Evolutionary conservation across 2,888 invertebrate genomes (phyloP).

Genomic region (Mythimna vitellina): DNA sequence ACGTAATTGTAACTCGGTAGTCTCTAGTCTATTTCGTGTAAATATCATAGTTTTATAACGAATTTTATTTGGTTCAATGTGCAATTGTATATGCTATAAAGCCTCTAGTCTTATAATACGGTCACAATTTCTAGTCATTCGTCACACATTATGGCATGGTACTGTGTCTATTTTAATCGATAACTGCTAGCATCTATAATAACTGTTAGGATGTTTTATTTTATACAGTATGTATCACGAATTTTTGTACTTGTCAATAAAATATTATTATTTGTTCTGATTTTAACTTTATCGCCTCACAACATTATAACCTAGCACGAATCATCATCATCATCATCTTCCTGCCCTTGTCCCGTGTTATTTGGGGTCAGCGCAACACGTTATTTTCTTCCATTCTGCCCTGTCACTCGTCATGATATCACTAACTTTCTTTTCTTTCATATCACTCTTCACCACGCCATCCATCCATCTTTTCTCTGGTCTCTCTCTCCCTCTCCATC

Average conservation of each 20-base stretch:
- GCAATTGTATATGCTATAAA: constrained; percentile 71
- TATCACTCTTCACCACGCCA: too few relatives aligned
- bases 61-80: constrained; percentile 57
- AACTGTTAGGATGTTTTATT: constrained; percentile 46
- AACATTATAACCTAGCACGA: too few relatives aligned
- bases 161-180: constrained; percentile 59
- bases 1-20: constrained; percentile 57
- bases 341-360: too few relatives aligned
- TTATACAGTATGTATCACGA: constrained; percentile 60
- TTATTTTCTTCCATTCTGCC: too few relatives aligned
- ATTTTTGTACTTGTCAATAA: constrained; percentile 74
- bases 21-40: constrained; percentile 44
- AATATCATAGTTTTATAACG: constrained; percentile 50
- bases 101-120: constrained; percentile 58
- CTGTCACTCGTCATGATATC: too few relatives aligned
- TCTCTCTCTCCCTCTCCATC: too few relatives aligned
- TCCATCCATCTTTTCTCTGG: too few relatives aligned
- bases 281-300: constrained; percentile 9
- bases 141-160: constrained; percentile 55
- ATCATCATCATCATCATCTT: too few relatives aligned
- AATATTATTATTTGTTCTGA: constrained; percentile 49
- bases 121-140: constrained; percentile 70
- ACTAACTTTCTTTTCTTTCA: too few relatives aligned
- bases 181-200: constrained; percentile 39
- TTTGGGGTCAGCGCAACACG: too few relatives aligned